Base-by-base conservation (phyloP, 2,113 vertebrate genomes). In the Colossoma macropomum region DNA sequence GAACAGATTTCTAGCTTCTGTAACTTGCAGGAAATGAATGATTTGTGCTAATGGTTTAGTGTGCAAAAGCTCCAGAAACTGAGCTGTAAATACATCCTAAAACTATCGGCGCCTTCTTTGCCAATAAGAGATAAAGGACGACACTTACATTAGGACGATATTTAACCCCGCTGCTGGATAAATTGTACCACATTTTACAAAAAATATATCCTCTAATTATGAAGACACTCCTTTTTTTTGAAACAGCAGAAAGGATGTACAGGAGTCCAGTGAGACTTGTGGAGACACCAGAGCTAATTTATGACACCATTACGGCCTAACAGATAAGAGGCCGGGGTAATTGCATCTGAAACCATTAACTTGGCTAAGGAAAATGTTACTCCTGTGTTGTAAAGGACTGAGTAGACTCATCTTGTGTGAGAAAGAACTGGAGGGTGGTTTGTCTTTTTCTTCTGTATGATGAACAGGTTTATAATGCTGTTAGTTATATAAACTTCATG, bases 231-330 rank as follows among this genome's bases (percentile, higher is more conserved):
- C 41, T 80, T 25, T 48, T 48, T 50, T 71, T 50, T 50, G n/a
- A 25, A 41, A 85, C 68, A 25, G 63, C 32, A 15, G 19, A 21
- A 66, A 76, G 30, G 62, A 80, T 69, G 48, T 63, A 50, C 80
- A 82, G 79, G 86, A 72, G 80, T 87, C 91, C 90, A 88, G 88
- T 88, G 88, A 86, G 88, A 82, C 69, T 8, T 3, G 79, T 70
- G 76, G 62, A 77, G 71, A 82, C 62, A 82, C 60, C 75, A 60
- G 13, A n/a, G 86, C 89, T 90, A 81, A 90, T 92, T 90, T 89
- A 88, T 87, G 85, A 88, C 82, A 83, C 25, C 88, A 90, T 89
- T 89, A 90, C 69, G 63, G 45, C n/a, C 56, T 80, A 68, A 63
- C 13, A 79, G 70, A 63, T 62, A 82, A 28, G 71, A 65, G 41